Evolutionary conservation across 1,140 invertebrate genomes (phyloP).

Genomic region (Drosophila albomicans): DNA sequence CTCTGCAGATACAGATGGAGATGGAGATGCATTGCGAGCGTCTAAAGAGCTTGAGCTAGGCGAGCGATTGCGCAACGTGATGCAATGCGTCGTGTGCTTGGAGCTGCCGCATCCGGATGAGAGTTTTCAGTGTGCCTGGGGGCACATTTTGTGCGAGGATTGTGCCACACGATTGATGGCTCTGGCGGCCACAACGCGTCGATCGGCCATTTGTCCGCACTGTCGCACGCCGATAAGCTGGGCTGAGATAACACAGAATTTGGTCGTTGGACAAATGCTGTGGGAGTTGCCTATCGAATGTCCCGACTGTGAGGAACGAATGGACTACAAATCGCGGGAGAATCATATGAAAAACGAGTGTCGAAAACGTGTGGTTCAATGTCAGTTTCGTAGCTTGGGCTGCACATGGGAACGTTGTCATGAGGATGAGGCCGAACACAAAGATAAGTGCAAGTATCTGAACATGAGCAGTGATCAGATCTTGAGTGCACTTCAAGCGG

Average conservation of each 20-base stretch:
- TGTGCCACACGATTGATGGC: constrained; percentile 41
- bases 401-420: constrained; percentile 28
- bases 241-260: constrained; percentile 25
- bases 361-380: constrained; percentile 11
- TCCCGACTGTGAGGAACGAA: constrained; percentile 1
- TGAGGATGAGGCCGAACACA: not conserved
- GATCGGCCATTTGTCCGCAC: constrained; percentile 23
- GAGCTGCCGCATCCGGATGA: constrained; percentile 47
- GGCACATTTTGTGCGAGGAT: constrained; percentile 47
- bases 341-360: constrained; percentile 26
- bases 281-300: constrained; percentile 35
- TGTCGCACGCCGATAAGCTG: constrained; percentile 43
- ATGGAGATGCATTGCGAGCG: not conserved
- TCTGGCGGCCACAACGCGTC: not conserved
- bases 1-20: no score
- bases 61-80: constrained; percentile 33
- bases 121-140: constrained; percentile 38
- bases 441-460: not conserved
- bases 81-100: constrained; percentile 47
- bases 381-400: constrained; percentile 39
- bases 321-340: not conserved
- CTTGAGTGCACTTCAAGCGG: not conserved
- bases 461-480: constrained; percentile 10
- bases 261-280: constrained; percentile 22
- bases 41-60: not conserved